Base-by-base conservation (phyloP, 2,797 vertebrate species). In the Myotis pilosus region DNA sequence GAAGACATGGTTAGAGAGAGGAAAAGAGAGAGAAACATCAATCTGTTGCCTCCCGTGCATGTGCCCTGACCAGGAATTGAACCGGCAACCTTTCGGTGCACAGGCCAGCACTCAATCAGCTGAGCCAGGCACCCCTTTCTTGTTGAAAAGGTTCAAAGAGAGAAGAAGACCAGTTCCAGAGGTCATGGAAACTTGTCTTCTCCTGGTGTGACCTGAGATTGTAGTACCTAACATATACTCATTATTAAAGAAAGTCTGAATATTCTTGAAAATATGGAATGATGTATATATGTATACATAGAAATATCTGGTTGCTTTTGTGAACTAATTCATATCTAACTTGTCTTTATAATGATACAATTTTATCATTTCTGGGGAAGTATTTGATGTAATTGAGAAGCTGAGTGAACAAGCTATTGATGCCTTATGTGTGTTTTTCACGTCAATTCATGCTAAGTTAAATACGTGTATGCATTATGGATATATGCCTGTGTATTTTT, bases 231-330 rank as follows among this genome's bases (percentile, higher is more conserved):
- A 4, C 1, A 28, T 49, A 13, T 11, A 19, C 57, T 51, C 7
- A 49, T 22, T 60, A 25, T 25, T 76, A 15, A 44, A 36, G 60
- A 78, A 78, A 9, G 38, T 53, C 25, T 9, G n/a, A 44, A 13
- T 28, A 15, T 44, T 82, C 8, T n/a, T 62, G 60, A 66, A 80
- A 74, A 38, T 4, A 0, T 2, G 36, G 38, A 38, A 13, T 16
- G 57, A 33, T 33, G 3, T n/a, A 13, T 2, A 0, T 47, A 4
- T 23, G 7, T 80, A 2, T 23, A 7, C 0, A 0, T 41, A 30
- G 2, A 4, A 41, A 0, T 23, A 5, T 57, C 0, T 25, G 25
- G 12, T 33, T 44, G 17, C 28, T 69, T 89, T 80, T 23, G 38
- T 66, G 41, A 66, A 15, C 53, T 62, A 8, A 30, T 30, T 47